Conservation (phyloP, 2,113 vertebrate genomes). For the Vulpes vulpes region DNA sequence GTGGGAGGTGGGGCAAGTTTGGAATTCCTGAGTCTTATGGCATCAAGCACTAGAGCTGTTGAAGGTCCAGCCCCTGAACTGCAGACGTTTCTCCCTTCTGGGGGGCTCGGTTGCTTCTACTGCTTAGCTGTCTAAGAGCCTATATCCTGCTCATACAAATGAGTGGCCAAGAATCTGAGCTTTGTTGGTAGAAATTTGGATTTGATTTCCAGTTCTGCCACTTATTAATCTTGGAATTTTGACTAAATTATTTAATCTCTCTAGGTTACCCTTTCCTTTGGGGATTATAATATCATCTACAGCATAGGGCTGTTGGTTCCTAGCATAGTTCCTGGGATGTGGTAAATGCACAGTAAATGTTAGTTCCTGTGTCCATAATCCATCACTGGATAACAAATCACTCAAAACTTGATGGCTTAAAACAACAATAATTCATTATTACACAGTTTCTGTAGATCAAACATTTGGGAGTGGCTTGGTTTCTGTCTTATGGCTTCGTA, state of each 20-base stretch:
- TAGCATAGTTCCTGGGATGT: background rate
- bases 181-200: constrained; percentile 26
- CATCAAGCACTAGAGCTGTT: background rate
- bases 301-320: background rate
- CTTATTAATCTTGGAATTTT: background rate
- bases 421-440: constrained; percentile 37
- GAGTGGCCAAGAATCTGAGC: constrained; percentile 7
- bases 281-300: background rate
- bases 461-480: constrained; percentile 30
- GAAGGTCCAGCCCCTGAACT: background rate
- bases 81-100: background rate
- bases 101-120: background rate
- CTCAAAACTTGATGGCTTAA: constrained; percentile 31
- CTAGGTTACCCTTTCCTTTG: background rate
- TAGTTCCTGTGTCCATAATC: background rate
- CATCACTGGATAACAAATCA: constrained; percentile 22
- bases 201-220: constrained; percentile 57
- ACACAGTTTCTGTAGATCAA: background rate
- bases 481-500: background rate
- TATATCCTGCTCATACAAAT: constrained; percentile 26
- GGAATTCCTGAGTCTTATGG: background rate
- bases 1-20: background rate
- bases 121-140: background rate
- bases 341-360: constrained; percentile 28
- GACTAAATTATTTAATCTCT: constrained; percentile 44